Base-by-base conservation (phyloP, 2,113 vertebrate species). In the Microtus oregoni region DNA sequence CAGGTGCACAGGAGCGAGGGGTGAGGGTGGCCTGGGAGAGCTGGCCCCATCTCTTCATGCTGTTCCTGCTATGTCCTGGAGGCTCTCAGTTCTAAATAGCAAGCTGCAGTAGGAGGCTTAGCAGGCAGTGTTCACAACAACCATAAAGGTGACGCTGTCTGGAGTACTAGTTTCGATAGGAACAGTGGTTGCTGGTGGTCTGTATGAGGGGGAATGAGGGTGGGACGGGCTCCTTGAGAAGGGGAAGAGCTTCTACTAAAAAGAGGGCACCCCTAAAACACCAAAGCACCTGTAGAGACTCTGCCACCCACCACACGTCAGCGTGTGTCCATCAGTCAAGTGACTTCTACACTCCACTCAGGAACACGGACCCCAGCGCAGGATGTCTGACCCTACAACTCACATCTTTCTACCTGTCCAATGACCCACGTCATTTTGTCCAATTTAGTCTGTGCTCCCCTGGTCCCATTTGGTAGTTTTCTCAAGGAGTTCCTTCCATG, bases 231-330 rank as follows among this genome's bases (percentile, higher is more conserved):
- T 19, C 30, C 32, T 0, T 24, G 61, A 41, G 38, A 9, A 44
- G 90, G 35, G 65, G 58, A 94, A 73, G 83, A 81, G 47, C 7
- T 26, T 13, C 68, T 93, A 15, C 61, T 4, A 10, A 8, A 86
- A 72, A 76, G 17, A 5, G 17, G 44, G 24, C 30, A 24, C 6
- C n/a, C 12, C 0, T 1, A 2, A 26, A 15, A 19, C 15, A 38
- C 92, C 13, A 70, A 91, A 41, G 26, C 38, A 24, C 15, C 13
- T 0, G 0, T 10, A 35, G 63, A 5, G 41, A 63, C 5, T 0
- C 7, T 9, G 4, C 26, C 28, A 0, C 0, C 5, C 30, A 17
- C 19, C 6, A 10, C 10, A 19, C 9, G 20, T 41, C 11, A n/a
- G 68, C 32, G n/a, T n/a, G 15, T 50, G 35, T 20, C 41, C 22